Percentiles rank a stretch among this genome's conserved stretches.
These are phyloP conservation scores for Tetranychus truncatus DNA, from an alignment of 2,888 invertebrate genomes.

Conservation along the genomic window DNA sequence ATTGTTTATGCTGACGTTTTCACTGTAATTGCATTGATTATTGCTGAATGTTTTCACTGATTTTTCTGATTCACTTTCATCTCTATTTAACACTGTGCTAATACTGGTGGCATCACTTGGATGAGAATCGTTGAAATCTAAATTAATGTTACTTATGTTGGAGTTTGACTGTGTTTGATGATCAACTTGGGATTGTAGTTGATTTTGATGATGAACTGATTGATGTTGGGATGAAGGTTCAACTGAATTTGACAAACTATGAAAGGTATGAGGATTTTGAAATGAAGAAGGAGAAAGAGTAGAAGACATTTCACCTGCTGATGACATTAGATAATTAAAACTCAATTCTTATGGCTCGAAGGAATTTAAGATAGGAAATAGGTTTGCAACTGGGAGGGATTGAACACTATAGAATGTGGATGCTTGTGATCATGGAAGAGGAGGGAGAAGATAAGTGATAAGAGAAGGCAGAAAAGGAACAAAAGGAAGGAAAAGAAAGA, in stretches of 20 bases:
- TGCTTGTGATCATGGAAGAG: neutral
- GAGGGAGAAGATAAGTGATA: neutral
- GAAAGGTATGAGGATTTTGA: slow-evolving; percentile 12
- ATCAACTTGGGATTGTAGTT: slow-evolving; percentile 1
- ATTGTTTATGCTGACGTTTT: neutral
- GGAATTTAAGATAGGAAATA: neutral
- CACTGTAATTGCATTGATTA: neutral
- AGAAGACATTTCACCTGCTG: slow-evolving; percentile 17
- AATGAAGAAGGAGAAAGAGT: slow-evolving; percentile 2
- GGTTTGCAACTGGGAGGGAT: neutral
- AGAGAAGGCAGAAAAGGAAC: neutral
- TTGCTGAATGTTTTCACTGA: neutral
- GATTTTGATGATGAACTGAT: neutral
- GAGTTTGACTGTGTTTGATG: slow-evolving; percentile 8
- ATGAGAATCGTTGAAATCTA: neutral
- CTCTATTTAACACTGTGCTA: neutral
- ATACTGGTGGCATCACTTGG: neutral
- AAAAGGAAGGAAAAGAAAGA: too few relatives aligned
- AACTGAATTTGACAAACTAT: slow-evolving; percentile 14
- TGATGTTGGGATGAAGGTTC: slow-evolving; percentile 1
- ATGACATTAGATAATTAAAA: slow-evolving; percentile 15
- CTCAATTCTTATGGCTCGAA: neutral
- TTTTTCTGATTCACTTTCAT: neutral
- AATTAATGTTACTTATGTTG: neutral
- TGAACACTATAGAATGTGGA: neutral